Evolutionary conservation across 2,113 vertebrate genomes (phyloP).

Genomic region (Hydropotes inermis): DNA sequence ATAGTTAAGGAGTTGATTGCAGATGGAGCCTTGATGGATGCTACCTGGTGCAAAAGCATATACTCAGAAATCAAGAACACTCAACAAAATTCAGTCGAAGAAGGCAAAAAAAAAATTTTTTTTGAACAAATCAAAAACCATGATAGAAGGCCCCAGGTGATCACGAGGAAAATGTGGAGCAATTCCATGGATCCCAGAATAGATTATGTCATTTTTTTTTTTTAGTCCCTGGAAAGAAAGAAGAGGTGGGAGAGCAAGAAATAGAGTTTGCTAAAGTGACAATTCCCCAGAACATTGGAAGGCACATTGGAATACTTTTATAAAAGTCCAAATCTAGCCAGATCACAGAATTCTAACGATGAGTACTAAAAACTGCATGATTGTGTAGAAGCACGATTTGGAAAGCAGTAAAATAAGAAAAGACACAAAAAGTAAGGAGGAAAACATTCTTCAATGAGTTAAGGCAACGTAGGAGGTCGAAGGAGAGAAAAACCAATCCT

Average conservation of each 20-base stretch:
- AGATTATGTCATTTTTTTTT: background rate
- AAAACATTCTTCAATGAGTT: constrained; percentile 8
- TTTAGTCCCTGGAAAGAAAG: background rate
- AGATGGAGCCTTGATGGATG: background rate
- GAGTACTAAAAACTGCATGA: background rate
- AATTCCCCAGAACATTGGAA: background rate
- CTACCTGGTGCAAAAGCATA: background rate
- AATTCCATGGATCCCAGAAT: background rate
- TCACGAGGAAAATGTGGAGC: background rate
- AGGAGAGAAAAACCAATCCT: background rate
- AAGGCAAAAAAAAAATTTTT: background rate
- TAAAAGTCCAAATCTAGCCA: constrained; percentile 3
- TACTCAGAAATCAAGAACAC: constrained; percentile 5
- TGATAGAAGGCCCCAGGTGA: background rate
- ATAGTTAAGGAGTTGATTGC: background rate
- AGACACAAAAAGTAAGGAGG: background rate
- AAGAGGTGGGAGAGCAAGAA: background rate
- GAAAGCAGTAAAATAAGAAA: constrained; percentile 20
- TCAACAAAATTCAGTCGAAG: background rate
- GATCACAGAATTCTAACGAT: background rate
- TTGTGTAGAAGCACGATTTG: background rate
- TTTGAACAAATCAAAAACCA: background rate
- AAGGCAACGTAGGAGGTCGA: background rate
- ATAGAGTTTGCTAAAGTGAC: background rate
- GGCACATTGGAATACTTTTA: background rate